Base-by-base conservation (phyloP, 2,113 vertebrate genomes). In the Brevimyrus niger region DNA sequence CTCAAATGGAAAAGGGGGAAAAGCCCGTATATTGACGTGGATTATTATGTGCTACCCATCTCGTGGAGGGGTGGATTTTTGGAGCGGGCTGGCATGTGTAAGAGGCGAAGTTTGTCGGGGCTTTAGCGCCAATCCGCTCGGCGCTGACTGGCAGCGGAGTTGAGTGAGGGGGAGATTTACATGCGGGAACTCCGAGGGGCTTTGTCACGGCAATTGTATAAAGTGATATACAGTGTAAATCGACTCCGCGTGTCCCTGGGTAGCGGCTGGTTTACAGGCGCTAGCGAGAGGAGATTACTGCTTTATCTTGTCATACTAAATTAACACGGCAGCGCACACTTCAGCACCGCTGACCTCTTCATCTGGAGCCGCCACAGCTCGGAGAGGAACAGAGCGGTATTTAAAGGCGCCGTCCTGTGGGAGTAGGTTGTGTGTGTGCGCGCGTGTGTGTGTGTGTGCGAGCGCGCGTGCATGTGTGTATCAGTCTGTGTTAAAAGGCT, bases 231-330 rank as follows among this genome's bases (percentile, higher is more conserved):
- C 96, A 95, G 96, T 94, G 95, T 95, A 96, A 96, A 96, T 95
- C 95, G 94, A 96, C 95, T 95, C 88, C 93, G 94, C 95, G 94
- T 95, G 95, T 96, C 94, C 95, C 95, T 80, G 94, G 96, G 94
- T 96, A 94, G 95, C 94, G 92, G 95, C 86, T 53, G 90, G 88
- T 89, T 96, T 95, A 95, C 94, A 95, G 96, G 93, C 95, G 95
- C 94, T 94, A 93, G 89, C 87, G 91, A 95, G 95, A 94, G 76
- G 94, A 95, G 97, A 97, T 98, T 97, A 98, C 97, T 96, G 97
- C 96, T 97, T 98, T 98, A 98, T 98, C 97, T 97, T 98, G 98
- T 98, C 98, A 96, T 96, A 95, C 96, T 97, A 96, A 98, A 99
- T 99, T 97, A 98, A 96, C 96, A 95, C 94, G 95, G 95, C 94